Evolutionary conservation across 2,797 vertebrate species (phyloP).

Genomic region (Molossus molossus): DNA sequence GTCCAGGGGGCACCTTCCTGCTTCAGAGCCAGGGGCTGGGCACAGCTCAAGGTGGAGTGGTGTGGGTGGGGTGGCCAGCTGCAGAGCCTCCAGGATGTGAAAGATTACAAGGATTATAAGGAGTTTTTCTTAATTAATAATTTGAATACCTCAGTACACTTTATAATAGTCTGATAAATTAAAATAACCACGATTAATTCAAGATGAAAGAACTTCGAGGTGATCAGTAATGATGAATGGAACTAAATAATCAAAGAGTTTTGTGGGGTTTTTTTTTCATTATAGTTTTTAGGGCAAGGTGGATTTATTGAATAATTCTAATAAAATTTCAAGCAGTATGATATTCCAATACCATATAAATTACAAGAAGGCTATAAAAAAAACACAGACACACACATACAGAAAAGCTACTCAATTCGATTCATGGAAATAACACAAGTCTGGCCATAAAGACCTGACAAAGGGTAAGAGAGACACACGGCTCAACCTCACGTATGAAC

Average conservation of each 20-base stretch:
- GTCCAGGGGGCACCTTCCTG: fast-evolving
- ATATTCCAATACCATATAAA: background rate
- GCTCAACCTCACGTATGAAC: fast-evolving
- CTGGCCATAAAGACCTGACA: fast-evolving
- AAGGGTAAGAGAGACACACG: fast-evolving
- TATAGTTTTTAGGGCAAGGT: background rate
- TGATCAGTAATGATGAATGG: background rate
- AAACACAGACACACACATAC: background rate
- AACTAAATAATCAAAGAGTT: background rate
- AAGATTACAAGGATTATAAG: fast-evolving
- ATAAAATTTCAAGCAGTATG: background rate
- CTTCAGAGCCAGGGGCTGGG: no score
- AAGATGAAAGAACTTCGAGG: background rate
- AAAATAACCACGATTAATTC: background rate
- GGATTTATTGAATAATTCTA: background rate
- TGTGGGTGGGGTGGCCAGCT: background rate
- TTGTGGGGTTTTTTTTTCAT: background rate
- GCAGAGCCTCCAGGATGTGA: background rate
- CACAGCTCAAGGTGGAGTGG: fast-evolving
- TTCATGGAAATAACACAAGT: background rate
- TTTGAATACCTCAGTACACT: background rate
- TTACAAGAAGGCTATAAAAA: background rate
- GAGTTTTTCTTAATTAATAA: background rate
- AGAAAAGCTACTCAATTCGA: background rate
- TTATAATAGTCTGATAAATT: background rate